These are phyloP conservation scores for Pelosia muscerda DNA, from an alignment of 2,888 invertebrate genomes.

Conservation along the genomic window DNA sequence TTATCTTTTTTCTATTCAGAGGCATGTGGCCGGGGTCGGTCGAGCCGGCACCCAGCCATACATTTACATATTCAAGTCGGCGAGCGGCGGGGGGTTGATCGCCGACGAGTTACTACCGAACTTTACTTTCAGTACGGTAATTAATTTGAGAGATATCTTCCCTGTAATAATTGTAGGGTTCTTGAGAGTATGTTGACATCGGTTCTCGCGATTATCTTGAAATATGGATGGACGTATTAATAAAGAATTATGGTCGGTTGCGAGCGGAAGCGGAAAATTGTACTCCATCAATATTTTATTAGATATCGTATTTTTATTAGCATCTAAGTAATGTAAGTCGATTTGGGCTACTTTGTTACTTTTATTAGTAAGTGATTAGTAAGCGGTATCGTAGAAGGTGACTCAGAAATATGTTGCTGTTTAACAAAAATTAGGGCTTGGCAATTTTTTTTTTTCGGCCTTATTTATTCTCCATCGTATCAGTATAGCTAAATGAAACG, in stretches of 20 bases:
- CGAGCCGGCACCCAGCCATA: constrained; percentile 31
- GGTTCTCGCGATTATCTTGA: constrained; percentile 16
- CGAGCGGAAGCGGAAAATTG: too few relatives aligned
- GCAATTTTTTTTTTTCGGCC: too few relatives aligned
- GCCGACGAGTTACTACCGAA: constrained; percentile 60
- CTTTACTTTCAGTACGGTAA: constrained; percentile 67
- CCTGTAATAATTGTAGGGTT: constrained; percentile 50
- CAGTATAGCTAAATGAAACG: too few relatives aligned
- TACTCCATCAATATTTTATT: not conserved
- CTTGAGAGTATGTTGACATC: constrained; percentile 28
- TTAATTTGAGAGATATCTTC: constrained; percentile 63
- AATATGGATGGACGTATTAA: constrained; percentile 2
- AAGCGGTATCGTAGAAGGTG: too few relatives aligned
- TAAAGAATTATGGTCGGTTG: not conserved
- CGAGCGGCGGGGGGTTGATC: constrained; percentile 56
- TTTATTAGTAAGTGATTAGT: too few relatives aligned
- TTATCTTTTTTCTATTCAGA: constrained; percentile 53
- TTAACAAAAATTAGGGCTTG: too few relatives aligned
- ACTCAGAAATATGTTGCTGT: too few relatives aligned
- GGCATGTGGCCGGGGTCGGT: constrained; percentile 32
- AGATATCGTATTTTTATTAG: not conserved
- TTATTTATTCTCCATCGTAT: too few relatives aligned
- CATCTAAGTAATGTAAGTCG: too few relatives aligned
- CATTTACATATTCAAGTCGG: constrained; percentile 56
- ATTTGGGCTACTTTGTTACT: too few relatives aligned